Evolutionary conservation across 1,140 invertebrate genomes (phyloP), one percentile per base, ranked within the genome.

Genomic region (Macrotrachela quadricornifera): DNA sequence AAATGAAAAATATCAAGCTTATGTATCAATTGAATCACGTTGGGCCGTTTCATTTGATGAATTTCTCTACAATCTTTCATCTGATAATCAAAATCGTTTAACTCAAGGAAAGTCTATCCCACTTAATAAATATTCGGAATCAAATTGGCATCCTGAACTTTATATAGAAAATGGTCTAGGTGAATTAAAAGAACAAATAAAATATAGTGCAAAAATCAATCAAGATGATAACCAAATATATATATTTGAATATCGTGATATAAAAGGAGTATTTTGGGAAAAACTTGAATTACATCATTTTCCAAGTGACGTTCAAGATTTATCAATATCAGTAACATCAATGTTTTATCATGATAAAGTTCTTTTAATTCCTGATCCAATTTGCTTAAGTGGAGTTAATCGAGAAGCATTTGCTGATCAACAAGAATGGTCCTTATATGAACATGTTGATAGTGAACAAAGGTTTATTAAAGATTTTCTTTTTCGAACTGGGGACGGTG

Each of bases 391-490:
- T 30, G 21, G 21, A 4, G 21, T 30, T 30, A 51, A 51, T 16
- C 44, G 44, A 51, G 44, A 40, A 44, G 41, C 41, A 1, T 51
- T 51, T 51, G 42, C 44, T 37, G 49, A 51, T 17, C 44, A 41
- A 44, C 49, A 51, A 45, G 49, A 51, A 44, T 51, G 49, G 49
- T 44, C 44, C n/a, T 45, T 51, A 38, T 51, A 51, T 21, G 44
- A 51, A 15, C 49, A 51, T 12, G n/a, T 51, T 14, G 44, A 41
- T 16, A 42, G 37, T 4, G 15, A 44, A 30, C 12, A 42, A 51
- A 12, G 44, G 44, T 17, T 15, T 45, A 16, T 36, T 30, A 38
- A 42, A 51, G 36, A 51, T 41, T 37, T 17, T 51, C 15, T 38
- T 51, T 37, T 51, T 42, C 36, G 42, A 36, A 10, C 41, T 44